phyloP scores from a whole-genome alignment of 2,113 vertebrate genomes.

The Pituophis catenifer region DNA sequence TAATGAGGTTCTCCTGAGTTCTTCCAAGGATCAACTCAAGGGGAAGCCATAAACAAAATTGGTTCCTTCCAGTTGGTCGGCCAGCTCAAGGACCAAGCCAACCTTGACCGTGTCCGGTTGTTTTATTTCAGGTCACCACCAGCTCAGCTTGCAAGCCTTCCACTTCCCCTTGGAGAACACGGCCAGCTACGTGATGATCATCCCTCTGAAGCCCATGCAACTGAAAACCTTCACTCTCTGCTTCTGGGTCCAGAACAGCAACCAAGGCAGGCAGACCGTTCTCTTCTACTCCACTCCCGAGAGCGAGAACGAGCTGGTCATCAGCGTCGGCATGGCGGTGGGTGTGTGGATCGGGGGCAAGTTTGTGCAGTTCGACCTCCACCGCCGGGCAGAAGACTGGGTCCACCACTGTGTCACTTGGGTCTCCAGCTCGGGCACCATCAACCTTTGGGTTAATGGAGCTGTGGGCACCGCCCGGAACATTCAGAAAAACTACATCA shows the following conservation, averaged over 20 bases:
- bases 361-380: slow-evolving; percentile 72
- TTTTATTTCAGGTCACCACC: slow-evolving; percentile 24
- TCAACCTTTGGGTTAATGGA: slow-evolving; percentile 73
- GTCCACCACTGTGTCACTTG: slow-evolving; percentile 78
- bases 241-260: slow-evolving; percentile 65
- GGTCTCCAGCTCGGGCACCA: slow-evolving; percentile 68
- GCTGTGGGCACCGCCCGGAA: slow-evolving; percentile 60
- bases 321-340: slow-evolving; percentile 67
- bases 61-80: too few relatives aligned
- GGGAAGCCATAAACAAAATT: too few relatives aligned
- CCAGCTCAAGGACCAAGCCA: neutral
- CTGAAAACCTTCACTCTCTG: slow-evolving; percentile 76
- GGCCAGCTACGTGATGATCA: slow-evolving; percentile 68
- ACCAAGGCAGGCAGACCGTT: slow-evolving; percentile 58
- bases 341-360: slow-evolving; percentile 75
- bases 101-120: neutral
- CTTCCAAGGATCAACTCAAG: neutral
- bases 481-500: slow-evolving; percentile 61
- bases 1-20: neutral
- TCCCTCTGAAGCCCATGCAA: slow-evolving; percentile 57
- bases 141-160: slow-evolving; percentile 69
- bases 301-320: slow-evolving; percentile 73
- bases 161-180: slow-evolving; percentile 69
- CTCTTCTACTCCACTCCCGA: slow-evolving; percentile 73
- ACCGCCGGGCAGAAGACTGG: slow-evolving; percentile 62